A percentile compares a stretch with the other conserved stretches of the same genome.
These are phyloP conservation scores for Eclectus roratus DNA, from an alignment of 2,113 vertebrate genomes.

Conservation along the genomic window DNA sequence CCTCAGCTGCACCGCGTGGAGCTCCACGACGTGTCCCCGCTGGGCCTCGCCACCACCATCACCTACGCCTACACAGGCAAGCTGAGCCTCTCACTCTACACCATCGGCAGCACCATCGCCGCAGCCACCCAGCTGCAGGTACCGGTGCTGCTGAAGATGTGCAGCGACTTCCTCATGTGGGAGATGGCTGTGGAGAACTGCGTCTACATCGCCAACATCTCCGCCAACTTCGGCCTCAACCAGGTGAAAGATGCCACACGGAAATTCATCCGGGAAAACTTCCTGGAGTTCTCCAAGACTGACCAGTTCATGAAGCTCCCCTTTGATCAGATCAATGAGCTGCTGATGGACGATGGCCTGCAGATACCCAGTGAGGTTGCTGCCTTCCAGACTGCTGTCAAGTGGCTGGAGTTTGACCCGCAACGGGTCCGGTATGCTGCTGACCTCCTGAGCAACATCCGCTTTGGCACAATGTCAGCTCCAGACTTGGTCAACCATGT, in stretches of 20 bases:
- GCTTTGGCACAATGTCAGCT: constrained; percentile 83
- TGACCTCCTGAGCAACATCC: constrained; percentile 77
- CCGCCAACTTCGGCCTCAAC: constrained; percentile 74
- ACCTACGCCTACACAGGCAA: constrained; percentile 83
- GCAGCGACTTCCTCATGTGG: constrained; percentile 80
- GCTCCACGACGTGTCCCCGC: constrained; percentile 75
- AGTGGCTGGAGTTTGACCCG: constrained; percentile 83
- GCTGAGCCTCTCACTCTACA: constrained; percentile 85
- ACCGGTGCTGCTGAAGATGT: constrained; percentile 78
- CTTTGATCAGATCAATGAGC: constrained; percentile 78
- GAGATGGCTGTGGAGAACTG: constrained; percentile 83
- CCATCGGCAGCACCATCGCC: constrained; percentile 82
- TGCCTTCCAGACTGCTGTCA: constrained; percentile 83
- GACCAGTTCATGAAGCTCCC: constrained; percentile 83
- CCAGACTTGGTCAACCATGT: constrained; percentile 81
- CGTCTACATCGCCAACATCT: constrained; percentile 83
- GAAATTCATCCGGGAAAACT: constrained; percentile 80
- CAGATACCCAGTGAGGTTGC: constrained; percentile 77
- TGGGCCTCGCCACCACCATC: constrained; percentile 80
- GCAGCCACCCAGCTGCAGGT: constrained; percentile 79
- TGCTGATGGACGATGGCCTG: constrained; percentile 81
- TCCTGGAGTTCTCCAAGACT: constrained; percentile 78
- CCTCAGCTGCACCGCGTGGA: constrained; percentile 78
- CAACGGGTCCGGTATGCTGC: constrained; percentile 73
- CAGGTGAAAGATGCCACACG: constrained; percentile 71